Evolutionary conservation across 2,113 vertebrate species (phyloP), one percentile per base, ranked within the genome.

Genomic region (Neolamprologus ventralis): DNA sequence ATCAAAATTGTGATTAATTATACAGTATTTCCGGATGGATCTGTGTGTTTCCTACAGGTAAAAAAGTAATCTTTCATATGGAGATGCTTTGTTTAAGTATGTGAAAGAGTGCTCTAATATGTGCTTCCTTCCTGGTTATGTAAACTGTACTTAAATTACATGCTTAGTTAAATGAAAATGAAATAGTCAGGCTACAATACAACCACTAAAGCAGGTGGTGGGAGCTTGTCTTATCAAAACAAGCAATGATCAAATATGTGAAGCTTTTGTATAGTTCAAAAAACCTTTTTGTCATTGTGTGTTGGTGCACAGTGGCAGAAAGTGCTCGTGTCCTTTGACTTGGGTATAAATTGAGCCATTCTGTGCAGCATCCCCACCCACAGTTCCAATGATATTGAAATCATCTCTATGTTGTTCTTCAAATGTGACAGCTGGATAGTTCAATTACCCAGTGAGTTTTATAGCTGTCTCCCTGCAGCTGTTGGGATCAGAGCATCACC

Each of bases 201-300:
- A 65, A 37, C 60, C 60, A 65, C 60, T 37, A 65, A 68, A 0
- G 7, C 33, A 68, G 33, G 60, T 68, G 33, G 7, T 68, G 33
- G 7, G 33, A 21, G 60, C 11, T 68, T 37, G 11, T 21, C 0
- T 37, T 68, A 68, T 68, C 19, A 21, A 68, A 68, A 37, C 33
- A 37, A 21, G 10, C 63, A 68, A 37, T 68, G 7, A 68, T 68
- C 63, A 68, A 37, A 68, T 21, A 8, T 68, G 33, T 37, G 33
- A 0, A 65, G 60, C 60, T 65, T 21, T 65, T 65, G 11, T 68
- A 21, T 0, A 68, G 19, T 5, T 68, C 33, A 68, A 65, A 60
- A 0, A 63, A 4, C 0, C 0, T 11, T 35, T 63, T 63, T 35
- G 58, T 0, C 0, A 19, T 63, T 63, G 58, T 60, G 58, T 60